These are phyloP conservation scores for Drosophila busckii DNA, from an alignment of 1,140 invertebrate genomes.

Conservation along the genomic window DNA sequence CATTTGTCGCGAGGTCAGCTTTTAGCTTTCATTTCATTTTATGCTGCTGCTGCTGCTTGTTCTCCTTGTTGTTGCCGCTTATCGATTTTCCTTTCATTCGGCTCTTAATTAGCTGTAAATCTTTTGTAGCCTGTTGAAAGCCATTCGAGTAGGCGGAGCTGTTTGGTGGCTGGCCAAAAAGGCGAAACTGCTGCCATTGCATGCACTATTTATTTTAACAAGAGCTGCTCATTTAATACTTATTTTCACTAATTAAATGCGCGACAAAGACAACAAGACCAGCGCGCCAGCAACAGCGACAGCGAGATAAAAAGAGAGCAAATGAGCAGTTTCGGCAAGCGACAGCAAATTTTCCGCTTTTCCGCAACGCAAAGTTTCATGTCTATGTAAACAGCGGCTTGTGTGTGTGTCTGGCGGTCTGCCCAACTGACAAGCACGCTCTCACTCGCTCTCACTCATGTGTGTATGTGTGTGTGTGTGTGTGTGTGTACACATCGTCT, in stretches of 20 bases:
- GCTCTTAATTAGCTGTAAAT: slow-evolving; percentile 71
- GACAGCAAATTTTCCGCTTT: slow-evolving; percentile 63
- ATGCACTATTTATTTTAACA: slow-evolving; percentile 78
- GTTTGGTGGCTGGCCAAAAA: background rate
- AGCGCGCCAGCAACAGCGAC: background rate
- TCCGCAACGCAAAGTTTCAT: slow-evolving; percentile 66
- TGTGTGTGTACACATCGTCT: slow-evolving; percentile 30
- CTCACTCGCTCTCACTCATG: background rate
- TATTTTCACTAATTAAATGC: slow-evolving; percentile 76
- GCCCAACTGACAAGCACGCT: slow-evolving; percentile 35
- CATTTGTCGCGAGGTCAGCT: slow-evolving; percentile 59
- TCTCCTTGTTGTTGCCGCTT: slow-evolving; percentile 26
- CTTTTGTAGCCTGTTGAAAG: slow-evolving; percentile 48
- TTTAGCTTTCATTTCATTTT: too few relatives aligned
- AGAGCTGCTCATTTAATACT: slow-evolving; percentile 75
- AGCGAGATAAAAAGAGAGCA: background rate
- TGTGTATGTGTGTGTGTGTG: slow-evolving; percentile 12
- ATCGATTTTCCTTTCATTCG: slow-evolving; percentile 52
- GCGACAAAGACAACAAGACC: slow-evolving; percentile 11
- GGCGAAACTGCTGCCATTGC: slow-evolving; percentile 44
- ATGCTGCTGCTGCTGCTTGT: too few relatives aligned
- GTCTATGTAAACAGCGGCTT: slow-evolving; percentile 75
- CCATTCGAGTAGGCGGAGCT: background rate
- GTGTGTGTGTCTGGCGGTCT: slow-evolving; percentile 48
- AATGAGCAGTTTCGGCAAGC: slow-evolving; percentile 19